Percentiles rank a stretch among this genome's conserved stretches.
Evolutionary conservation across 2,888 invertebrate species (phyloP).

Genomic region (Phania funesta): DNA sequence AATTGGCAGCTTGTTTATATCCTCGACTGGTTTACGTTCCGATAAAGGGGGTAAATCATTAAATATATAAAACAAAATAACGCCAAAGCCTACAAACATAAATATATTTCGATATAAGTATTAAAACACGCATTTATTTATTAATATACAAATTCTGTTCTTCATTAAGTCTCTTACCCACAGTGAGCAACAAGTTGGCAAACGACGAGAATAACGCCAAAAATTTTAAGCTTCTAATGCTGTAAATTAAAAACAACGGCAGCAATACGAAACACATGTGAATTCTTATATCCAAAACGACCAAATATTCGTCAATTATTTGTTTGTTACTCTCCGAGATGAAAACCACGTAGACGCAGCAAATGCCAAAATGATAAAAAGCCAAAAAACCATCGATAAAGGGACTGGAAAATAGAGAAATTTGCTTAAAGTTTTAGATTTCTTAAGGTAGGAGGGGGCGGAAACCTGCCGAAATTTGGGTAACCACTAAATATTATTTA

Average conservation of each 20-base stretch:
- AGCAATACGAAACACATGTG: slow-evolving; percentile 84
- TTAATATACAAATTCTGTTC: background rate
- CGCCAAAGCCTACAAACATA: slow-evolving; percentile 82
- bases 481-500: too few species aligned
- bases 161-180: slow-evolving; percentile 79
- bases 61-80: slow-evolving; percentile 92
- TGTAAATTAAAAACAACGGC: slow-evolving; percentile 86
- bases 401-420: slow-evolving; percentile 81
- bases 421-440: too few species aligned
- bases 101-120: background rate
- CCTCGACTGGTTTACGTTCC: slow-evolving; percentile 80
- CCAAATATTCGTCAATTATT: slow-evolving; percentile 84
- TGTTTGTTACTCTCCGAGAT: slow-evolving; percentile 92
- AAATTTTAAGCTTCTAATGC: slow-evolving; percentile 89
- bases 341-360: slow-evolving; percentile 98
- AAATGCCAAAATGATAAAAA: slow-evolving; percentile 97
- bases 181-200: slow-evolving; percentile 91
- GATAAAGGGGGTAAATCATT: slow-evolving; percentile 83
- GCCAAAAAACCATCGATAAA: slow-evolving; percentile 91
- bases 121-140: background rate
- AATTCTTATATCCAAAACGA: slow-evolving; percentile 81
- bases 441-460: too few species aligned
- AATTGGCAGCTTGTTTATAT: slow-evolving; percentile 85
- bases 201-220: slow-evolving; percentile 95
- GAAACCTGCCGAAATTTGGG: too few species aligned